Evolutionary conservation across 2,113 vertebrate genomes (phyloP).

Genomic region (Acrocephalus kingi): DNA sequence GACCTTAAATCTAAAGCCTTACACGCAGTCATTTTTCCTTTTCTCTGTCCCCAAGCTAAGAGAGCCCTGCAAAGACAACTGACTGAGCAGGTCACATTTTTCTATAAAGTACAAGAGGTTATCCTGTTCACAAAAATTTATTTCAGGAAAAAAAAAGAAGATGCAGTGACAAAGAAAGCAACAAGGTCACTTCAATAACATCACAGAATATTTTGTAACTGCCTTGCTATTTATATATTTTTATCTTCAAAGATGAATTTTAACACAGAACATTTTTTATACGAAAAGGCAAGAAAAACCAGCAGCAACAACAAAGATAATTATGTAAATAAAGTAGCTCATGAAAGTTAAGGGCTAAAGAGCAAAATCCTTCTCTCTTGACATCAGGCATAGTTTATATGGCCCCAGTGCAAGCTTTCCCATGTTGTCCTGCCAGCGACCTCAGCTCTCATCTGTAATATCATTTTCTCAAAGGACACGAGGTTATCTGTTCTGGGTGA

Average conservation of each 20-base stretch:
- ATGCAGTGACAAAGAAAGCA: neutral
- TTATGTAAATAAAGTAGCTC: neutral
- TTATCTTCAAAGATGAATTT: neutral
- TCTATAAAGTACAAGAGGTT: slow-evolving; percentile 7
- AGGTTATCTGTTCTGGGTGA: neutral
- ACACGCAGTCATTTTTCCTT: neutral
- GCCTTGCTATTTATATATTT: slow-evolving; percentile 4
- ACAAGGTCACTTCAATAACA: slow-evolving; percentile 54
- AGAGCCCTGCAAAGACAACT: neutral
- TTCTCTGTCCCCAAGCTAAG: neutral
- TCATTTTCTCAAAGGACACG: neutral
- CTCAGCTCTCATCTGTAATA: neutral
- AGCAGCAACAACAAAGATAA: neutral
- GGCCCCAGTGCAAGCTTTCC: neutral
- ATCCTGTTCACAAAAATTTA: slow-evolving; percentile 38
- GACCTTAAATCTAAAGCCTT: slow-evolving; percentile 35
- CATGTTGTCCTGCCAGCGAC: neutral
- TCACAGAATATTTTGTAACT: neutral
- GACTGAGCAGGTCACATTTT: slow-evolving; percentile 32
- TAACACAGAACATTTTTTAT: neutral
- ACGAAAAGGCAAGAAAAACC: neutral
- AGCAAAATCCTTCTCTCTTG: neutral
- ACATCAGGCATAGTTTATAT: neutral
- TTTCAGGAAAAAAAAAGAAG: neutral
- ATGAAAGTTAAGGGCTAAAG: neutral